Percentiles rank a stretch among this genome's conserved stretches.
These are phyloP conservation scores for Rallus crepitans DNA, from an alignment of 2,797 vertebrate species.

Conservation along the genomic window DNA sequence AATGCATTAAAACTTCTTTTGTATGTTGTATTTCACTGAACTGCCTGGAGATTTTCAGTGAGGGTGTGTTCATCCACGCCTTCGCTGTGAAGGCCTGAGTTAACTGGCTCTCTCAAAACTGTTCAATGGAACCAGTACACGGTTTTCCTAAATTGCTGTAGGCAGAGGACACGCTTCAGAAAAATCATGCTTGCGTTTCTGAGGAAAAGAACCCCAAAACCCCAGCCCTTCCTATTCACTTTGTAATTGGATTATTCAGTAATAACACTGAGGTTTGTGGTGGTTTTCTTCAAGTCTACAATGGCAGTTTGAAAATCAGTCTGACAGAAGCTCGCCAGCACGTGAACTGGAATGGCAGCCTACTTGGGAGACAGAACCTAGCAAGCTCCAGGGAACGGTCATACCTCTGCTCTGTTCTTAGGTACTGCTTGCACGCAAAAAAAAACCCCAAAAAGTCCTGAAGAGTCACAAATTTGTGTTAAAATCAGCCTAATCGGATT, in stretches of 20 bases:
- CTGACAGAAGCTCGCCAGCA: neutral
- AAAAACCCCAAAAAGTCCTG: neutral
- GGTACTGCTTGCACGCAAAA: neutral
- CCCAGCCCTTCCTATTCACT: neutral
- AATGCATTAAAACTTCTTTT: constrained; percentile 46
- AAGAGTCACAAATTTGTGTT: neutral
- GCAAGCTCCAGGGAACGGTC: neutral
- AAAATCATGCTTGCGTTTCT: neutral
- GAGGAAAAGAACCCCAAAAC: neutral
- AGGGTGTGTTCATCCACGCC: neutral
- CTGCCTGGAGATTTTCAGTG: neutral
- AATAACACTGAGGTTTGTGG: neutral
- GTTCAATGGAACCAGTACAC: neutral
- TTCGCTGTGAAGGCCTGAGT: neutral
- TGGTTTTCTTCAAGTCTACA: neutral
- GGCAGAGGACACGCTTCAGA: neutral
- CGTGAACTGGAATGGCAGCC: neutral
- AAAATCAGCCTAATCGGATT: neutral
- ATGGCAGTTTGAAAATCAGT: neutral
- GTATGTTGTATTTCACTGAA: constrained; percentile 34
- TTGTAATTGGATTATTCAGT: neutral
- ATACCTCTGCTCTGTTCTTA: neutral
- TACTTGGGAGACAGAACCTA: neutral
- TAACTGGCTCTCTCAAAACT: neutral
- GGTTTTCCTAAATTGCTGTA: neutral